phyloP scores from a whole-genome alignment of 2,888 invertebrate species.

The Macroteleia sp. region DNA sequence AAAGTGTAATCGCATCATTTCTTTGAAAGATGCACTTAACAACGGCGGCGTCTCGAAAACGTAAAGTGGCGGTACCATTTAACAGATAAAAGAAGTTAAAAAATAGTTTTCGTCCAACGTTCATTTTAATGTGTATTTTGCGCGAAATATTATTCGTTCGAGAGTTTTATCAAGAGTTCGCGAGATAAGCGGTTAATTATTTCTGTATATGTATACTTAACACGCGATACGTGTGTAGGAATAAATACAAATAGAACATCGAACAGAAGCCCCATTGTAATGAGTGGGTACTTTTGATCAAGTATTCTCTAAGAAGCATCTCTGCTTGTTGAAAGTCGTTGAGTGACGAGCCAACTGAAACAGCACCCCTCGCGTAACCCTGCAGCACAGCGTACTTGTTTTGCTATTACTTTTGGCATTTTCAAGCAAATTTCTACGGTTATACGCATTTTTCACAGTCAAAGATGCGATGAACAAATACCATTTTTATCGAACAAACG shows the following conservation, averaged over 20 bases:
- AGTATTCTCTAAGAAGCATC: slow-evolving; percentile 76
- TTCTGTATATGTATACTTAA: slow-evolving; percentile 27
- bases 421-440: slow-evolving; percentile 29
- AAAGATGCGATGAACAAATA: slow-evolving; percentile 27
- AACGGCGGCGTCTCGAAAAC: slow-evolving; percentile 11
- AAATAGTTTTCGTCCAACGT: slow-evolving; percentile 3
- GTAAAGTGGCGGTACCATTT: slow-evolving; percentile 7
- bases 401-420: slow-evolving; percentile 34
- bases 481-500: slow-evolving; percentile 30
- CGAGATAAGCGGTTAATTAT: slow-evolving; percentile 48
- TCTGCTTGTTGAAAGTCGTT: slow-evolving; percentile 70
- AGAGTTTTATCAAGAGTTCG: slow-evolving; percentile 22
- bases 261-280: slow-evolving; percentile 67
- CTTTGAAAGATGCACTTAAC: slow-evolving; percentile 20
- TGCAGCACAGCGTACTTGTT: slow-evolving; percentile 29
- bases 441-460: slow-evolving; percentile 17
- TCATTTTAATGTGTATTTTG: slow-evolving; percentile 4
- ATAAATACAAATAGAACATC: slow-evolving; percentile 55
- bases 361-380: slow-evolving; percentile 18
- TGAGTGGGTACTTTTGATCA: slow-evolving; percentile 77
- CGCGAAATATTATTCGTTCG: slow-evolving; percentile 13
- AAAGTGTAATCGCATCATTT: slow-evolving; percentile 10
- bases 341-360: slow-evolving; percentile 62
- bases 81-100: slow-evolving; percentile 2
- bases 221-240: slow-evolving; percentile 41